phyloP scores from a whole-genome alignment of 2,113 vertebrate species.

The Acanthochromis polyacanthus region DNA sequence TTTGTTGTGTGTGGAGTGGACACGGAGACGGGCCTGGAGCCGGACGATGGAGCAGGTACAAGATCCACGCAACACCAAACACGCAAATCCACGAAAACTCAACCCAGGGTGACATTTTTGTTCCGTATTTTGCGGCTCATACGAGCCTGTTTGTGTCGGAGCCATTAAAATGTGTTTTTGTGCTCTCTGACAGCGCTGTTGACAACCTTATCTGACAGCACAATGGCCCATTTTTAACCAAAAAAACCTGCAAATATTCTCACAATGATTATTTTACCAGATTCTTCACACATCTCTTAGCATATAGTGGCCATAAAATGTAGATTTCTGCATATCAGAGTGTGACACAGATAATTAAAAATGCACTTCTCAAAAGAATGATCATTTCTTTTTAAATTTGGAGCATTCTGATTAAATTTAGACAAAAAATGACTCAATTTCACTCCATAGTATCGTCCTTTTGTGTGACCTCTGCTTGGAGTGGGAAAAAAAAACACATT shows the following conservation, averaged over 20 bases:
- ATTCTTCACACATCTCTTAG: background rate
- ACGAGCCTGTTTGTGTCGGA: constrained; percentile 5
- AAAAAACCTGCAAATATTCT: background rate
- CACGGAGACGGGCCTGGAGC: constrained; percentile 93
- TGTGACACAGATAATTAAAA: background rate
- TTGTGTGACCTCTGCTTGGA: constrained; percentile 16
- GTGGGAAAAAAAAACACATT: background rate
- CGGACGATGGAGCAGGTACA: constrained; percentile 93
- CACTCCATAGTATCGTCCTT: background rate
- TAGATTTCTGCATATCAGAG: background rate
- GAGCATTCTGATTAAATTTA: background rate
- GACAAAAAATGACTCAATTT: background rate
- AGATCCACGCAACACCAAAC: background rate
- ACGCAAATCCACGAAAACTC: background rate
- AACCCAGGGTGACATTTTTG: background rate
- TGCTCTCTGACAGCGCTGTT: constrained; percentile 21
- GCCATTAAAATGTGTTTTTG: constrained; percentile 27
- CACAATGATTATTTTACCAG: background rate
- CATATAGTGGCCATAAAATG: background rate
- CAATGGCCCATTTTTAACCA: background rate
- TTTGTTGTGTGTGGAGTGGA: constrained; percentile 94
- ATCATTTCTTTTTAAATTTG: background rate
- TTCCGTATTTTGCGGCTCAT: background rate
- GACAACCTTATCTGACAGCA: constrained; percentile 9
- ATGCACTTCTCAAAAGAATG: background rate